Base-by-base conservation (phyloP, 2,797 vertebrate genomes). In the Staurois parvus region DNA sequence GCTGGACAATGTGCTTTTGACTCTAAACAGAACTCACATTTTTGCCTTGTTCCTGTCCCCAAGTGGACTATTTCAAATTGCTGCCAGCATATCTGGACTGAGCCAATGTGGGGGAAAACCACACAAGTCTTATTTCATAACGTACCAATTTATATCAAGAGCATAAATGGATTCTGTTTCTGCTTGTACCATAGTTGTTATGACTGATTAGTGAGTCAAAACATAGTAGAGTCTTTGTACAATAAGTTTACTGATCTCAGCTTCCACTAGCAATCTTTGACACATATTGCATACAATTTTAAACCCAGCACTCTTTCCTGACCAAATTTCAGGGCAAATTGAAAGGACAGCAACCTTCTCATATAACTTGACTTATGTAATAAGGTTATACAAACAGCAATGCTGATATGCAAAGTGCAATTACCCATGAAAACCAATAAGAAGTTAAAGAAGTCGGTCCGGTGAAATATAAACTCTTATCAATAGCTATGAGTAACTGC, bases 1-100 rank as follows among this genome's bases (percentile, higher is more conserved):
- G 30, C 29, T 56, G 79, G 75, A 86, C 69, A 79, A 84, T 83
- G 59, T 83, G 70, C 76, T 79, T 79, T 83, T 87, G 59, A 83
- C 76, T 83, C 32, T 42, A 62, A 83, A 56, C 72, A 78, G 69
- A 72, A 75, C 40, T 59, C 42, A 30, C 68, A 83, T 8, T 32
- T 79, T 68, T 74, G 75, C 52, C 72, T 82, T 86, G 79, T 73
- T 78, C 68, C 68, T 73, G 42, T 86, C 59, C 69, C 69, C 40
- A 86, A 78, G 76, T 72, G 37, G 85, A 74, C 75, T 74, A 78
- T 83, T 78, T 67, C 26, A 72, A 37, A 82, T 64, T 7, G 12
- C 29, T 76, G 66, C 73, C 73, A 86, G 73, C 78, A 73, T 69
- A 82, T 82, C 48, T 82, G 30, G 30, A 42, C 7, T 11, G 29